Percentiles rank a stretch among this genome's conserved stretches.
Evolutionary conservation across 2,888 invertebrate species (phyloP).

Genomic region (Blomia tropicalis): DNA sequence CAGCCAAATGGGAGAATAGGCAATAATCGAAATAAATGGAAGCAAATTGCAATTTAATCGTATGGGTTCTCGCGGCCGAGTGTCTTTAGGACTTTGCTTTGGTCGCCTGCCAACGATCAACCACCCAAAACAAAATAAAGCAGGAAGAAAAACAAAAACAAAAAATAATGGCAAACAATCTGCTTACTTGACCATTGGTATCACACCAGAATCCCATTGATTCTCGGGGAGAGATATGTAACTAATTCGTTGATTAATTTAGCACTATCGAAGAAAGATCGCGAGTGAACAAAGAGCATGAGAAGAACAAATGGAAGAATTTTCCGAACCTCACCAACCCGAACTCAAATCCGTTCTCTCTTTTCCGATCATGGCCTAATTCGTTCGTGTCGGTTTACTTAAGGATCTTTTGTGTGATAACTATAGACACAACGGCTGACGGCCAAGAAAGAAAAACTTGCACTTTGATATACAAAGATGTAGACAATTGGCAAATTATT

Average conservation of each 20-base stretch:
- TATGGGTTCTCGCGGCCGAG: neutral
- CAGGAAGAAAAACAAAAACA: neutral
- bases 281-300: neutral
- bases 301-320: neutral
- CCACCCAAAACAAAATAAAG: neutral
- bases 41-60: slow-evolving; percentile 10
- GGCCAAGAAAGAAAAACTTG: too few relatives aligned
- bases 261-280: neutral
- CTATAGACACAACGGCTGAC: too few relatives aligned
- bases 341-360: neutral
- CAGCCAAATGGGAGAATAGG: neutral
- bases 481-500: slow-evolving; percentile 6
- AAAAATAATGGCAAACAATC: neutral
- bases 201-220: too few relatives aligned
- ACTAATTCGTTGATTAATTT: neutral
- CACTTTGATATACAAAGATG: neutral
- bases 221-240: too few relatives aligned
- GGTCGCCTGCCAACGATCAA: neutral
- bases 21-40: slow-evolving; percentile 11
- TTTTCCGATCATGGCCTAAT: slow-evolving; percentile 1
- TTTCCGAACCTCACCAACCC: neutral
- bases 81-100: neutral
- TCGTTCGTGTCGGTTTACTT: slow-evolving; percentile 12
- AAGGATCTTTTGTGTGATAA: neutral
- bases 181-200: too few relatives aligned